Base-by-base conservation (phyloP, 2,113 vertebrate genomes). In the Fulica atra region DNA sequence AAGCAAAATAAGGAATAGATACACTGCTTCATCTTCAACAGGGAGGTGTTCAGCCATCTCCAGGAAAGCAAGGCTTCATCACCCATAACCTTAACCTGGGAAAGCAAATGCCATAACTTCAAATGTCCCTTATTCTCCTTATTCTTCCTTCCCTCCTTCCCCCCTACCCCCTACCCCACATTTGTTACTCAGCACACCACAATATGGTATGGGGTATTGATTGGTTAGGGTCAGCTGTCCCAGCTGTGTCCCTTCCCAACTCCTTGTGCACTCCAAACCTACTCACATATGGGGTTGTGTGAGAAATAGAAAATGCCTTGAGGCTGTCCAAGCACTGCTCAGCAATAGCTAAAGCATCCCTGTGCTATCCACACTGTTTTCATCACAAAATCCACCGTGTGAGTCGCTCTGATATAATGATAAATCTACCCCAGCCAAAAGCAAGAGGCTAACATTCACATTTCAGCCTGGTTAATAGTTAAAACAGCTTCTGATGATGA, bases 21-120 rank as follows among this genome's bases (percentile, higher is more conserved):
- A 81, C 35, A 16, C 16, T 53, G 6, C 20, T 61, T 76, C 25
- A 13, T n/a, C 18, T 2, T 11, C 1, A 2, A 3, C 38, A 44
- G 48, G 33, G 28, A 46, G 50, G 8, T 38, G 28, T 18, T 60
- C 35, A 63, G 26, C 13, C 18, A 11, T 20, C 23, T 70, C 26
- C 40, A 53, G 51, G 40, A 70, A 21, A 81, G 42, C 25, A 61
- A 4, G 16, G 23, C 13, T 73, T 10, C 13, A 4, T 42, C 9
- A 42, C 1, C 0, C 4, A 0, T 36, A 61, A 42, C 2, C 0
- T 2, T 61, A 42, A 44, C 9, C 31, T 42, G 6, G 13, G 21
- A 74, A 91, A 36, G 66, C 4, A 88, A 48, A 48, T 1, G 5
- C 11, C 35, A 35, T 57, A 6, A 42, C 33, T 65, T 16, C 1